Percentiles rank a stretch among this genome's conserved stretches.
These are phyloP conservation scores for Sminthurides aquaticus DNA, from an alignment of 2,888 invertebrate species.

Conservation along the genomic window DNA sequence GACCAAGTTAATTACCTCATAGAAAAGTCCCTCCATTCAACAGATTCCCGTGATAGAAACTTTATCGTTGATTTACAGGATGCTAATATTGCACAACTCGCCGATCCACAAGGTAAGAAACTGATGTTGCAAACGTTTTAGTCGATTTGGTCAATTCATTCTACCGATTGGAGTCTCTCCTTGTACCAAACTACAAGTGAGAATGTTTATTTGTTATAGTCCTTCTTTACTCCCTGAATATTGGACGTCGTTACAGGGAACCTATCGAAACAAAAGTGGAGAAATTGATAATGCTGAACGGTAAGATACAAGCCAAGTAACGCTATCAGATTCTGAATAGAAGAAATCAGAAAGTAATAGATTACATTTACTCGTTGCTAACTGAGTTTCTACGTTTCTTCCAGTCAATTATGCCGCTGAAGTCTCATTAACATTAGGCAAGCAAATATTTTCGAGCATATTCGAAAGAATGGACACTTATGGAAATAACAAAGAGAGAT, in stretches of 20 bases:
- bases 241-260: neutral
- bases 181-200: no score
- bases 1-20: neutral
- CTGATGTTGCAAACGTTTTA: neutral
- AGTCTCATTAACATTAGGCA: neutral
- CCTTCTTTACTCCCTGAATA: neutral
- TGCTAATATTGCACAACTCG: neutral
- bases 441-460: neutral
- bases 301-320: neutral
- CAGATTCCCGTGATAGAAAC: neutral
- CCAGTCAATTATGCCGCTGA: neutral
- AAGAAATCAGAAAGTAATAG: neutral
- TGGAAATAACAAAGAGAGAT: slow-evolving; percentile 1
- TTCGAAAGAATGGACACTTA: neutral
- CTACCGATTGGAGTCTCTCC: no score
- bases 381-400: neutral
- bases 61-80: neutral
- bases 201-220: neutral
- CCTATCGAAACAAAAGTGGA: neutral
- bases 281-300: neutral
- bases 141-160: neutral
- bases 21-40: neutral
- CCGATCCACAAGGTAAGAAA: neutral
- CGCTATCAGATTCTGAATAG: no score
- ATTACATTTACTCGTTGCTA: neutral